phyloP scores from a whole-genome alignment of 1,140 invertebrate species.

The Acyrthosiphon pisum region DNA sequence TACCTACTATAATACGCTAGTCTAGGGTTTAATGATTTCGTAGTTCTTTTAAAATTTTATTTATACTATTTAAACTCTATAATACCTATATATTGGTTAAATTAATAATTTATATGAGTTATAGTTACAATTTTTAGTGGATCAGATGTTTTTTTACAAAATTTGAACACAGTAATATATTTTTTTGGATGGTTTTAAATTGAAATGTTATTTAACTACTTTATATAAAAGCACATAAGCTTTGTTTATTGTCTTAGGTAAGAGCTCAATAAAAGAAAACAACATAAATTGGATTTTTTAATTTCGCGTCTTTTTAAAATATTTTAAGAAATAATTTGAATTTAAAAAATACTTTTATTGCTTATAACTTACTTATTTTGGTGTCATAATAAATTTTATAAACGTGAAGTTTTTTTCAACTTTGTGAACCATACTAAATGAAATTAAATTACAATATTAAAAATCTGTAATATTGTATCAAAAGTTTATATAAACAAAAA shows the following conservation, averaged over 20 bases:
- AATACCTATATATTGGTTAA: neutral
- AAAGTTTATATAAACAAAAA: neutral
- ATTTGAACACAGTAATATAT: neutral
- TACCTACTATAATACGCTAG: neutral
- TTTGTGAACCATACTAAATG: neutral
- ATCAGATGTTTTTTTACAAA: neutral
- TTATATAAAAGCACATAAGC: neutral
- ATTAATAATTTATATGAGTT: neutral
- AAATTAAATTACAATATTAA: neutral
- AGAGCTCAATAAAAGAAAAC: neutral
- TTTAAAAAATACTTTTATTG: neutral
- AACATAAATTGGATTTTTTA: neutral
- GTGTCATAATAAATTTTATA: neutral
- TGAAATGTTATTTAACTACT: neutral
- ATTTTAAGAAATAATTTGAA: neutral
- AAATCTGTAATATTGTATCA: neutral
- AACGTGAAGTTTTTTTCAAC: neutral
- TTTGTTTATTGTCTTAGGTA: neutral
- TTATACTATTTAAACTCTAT: neutral
- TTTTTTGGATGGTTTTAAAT: slow-evolving; percentile 8
- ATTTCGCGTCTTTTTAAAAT: neutral
- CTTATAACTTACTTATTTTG: neutral
- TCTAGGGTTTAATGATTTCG: neutral
- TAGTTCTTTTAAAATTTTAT: neutral
- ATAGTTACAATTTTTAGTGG: neutral